phyloP scores from a whole-genome alignment of 2,113 vertebrate species.

The Pipa parva region DNA sequence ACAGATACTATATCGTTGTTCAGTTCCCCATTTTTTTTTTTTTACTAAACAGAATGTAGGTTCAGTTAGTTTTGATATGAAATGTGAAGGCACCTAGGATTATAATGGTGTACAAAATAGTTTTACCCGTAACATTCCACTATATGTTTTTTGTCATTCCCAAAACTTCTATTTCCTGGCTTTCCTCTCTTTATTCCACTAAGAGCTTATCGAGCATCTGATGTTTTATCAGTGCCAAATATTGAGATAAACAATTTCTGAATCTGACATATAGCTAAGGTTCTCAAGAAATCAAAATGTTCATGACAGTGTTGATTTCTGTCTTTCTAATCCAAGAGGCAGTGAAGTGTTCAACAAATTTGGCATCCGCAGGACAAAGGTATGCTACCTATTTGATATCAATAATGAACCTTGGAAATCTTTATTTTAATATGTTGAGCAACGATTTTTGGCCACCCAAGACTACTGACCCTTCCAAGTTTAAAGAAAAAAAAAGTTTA shows the following conservation, averaged over 20 bases:
- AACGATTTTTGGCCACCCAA: slow-evolving; percentile 24
- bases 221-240: not conserved
- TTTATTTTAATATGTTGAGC: not conserved
- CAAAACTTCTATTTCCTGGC: not conserved
- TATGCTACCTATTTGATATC: slow-evolving; percentile 5
- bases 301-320: not conserved
- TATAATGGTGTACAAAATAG: too few species aligned
- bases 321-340: not conserved
- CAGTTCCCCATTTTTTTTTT: too few species aligned
- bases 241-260: not conserved
- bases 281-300: not conserved
- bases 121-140: too few species aligned
- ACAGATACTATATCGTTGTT: too few species aligned
- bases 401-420: slow-evolving; percentile 17
- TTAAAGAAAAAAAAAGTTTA: slow-evolving; percentile 3
- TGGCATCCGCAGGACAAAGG: not conserved
- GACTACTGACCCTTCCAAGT: slow-evolving; percentile 34
- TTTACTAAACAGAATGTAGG: too few species aligned
- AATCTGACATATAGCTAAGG: not conserved
- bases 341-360: not conserved
- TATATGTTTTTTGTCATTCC: not conserved
- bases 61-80: too few species aligned
- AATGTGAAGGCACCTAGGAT: too few species aligned
- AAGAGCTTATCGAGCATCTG: not conserved
- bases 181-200: not conserved